Evolutionary conservation across 2,113 vertebrate genomes (phyloP), one percentile per base, ranked within the genome.

Genomic region (Telmatochromis brichardi): DNA sequence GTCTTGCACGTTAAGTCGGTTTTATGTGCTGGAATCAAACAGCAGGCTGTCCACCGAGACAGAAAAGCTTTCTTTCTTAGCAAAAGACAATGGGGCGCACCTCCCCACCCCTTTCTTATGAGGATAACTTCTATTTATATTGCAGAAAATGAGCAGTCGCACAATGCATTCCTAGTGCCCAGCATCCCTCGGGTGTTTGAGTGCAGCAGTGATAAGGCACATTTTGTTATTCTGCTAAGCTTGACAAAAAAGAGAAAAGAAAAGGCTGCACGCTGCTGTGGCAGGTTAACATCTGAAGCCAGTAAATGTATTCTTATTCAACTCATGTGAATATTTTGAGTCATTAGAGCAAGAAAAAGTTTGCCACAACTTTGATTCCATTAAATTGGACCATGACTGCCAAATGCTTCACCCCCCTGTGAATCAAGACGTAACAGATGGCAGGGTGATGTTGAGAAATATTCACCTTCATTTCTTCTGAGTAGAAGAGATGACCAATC

Each of bases 61-160:
- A 8, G 50, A 47, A 63, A 51, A 12, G 65, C 84, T 80, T 84
- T 82, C 83, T 51, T 60, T 82, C 40, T 80, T 19, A 68, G 81
- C 35, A 19, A 71, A 68, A 92, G n/a, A 90, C 85, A 92, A 91
- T 85, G 37, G 47, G 81, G 50, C 6, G 54, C 40, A 71, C 80
- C 63, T 37, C 79, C 54, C 7, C 15, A 51, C 28, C 35, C 17
- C n/a, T 71, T 37, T 55, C 82, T 55, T 54, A 7, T 19, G 78
- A 82, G 86, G 83, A 68, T 2, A 71, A 57, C 79, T 87, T 89
- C 84, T 90, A 82, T 88, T 90, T 58, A 65, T 88, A 86, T 12
- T 76, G 60, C 78, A 79, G 50, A 83, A 88, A 91, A 92, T 31
- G 6, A 84, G 84, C 81, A 33, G 51, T 15, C 35, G 19, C 78